Evolutionary conservation across 2,888 invertebrate genomes (phyloP), one percentile per base, ranked within the genome.

Genomic region (Miltochrista miniata): DNA sequence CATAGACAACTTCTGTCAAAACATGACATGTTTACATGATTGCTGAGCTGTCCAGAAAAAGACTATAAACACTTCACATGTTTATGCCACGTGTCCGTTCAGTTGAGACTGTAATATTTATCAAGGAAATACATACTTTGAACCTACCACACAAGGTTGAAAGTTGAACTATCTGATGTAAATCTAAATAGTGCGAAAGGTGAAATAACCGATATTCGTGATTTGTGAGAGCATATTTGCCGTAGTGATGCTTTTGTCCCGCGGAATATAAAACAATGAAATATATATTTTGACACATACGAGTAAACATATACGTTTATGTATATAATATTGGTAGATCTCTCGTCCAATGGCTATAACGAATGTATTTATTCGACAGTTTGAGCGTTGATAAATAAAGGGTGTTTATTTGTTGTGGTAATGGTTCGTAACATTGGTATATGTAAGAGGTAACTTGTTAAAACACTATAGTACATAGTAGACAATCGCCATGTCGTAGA

Each of bases 161-260:
- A 15, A 53, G 18, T 55, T 11, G 10, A 29, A 3, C 15, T 12
- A 2, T 10, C 9, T 2, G 24, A n/a, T 2, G 3, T 31, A 10
- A n/a, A 42, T 33, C 37, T 46, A 43, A 59, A 66, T 65, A 59
- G 61, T 61, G 58, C 56, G 54, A 54, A 56, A 64, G 67, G 64
- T 64, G 61, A 61, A 59, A 42, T 36, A 30, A 48, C 50, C 52
- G 54, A 66, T 61, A 66, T 59, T 56, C 43, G 61, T 56, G 61
- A 66, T 66, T 66, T 66, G 67, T 66, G 56, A 49, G 61, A 56
- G 8, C 31, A 31, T 66, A 66, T 65, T 65, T 61, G 61, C 54
- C 51, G 66, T 31, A 31, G 51, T 58, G 64, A 63, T 56, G 54
- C 61, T 37, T 51, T 51, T 56, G 61, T 54, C 49, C 46, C 43